Conservation (phyloP, 2,888 invertebrate genomes). For the Lathronympha strigana region DNA sequence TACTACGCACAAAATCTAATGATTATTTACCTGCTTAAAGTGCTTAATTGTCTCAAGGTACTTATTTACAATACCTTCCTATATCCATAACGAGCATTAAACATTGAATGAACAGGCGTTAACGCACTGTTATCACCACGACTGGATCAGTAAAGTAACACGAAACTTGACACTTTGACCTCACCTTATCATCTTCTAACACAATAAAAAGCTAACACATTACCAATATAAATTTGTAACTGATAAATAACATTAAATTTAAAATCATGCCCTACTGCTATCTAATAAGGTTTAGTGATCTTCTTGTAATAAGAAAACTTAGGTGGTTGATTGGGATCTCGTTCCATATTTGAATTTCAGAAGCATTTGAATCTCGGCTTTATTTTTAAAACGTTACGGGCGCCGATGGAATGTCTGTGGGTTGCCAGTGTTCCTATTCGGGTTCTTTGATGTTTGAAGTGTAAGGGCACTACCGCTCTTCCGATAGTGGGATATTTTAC, state of each 20-base stretch:
- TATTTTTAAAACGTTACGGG: conserved; percentile 24
- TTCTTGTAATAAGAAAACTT: background rate
- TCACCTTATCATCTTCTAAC: conserved; percentile 30
- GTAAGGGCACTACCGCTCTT: conserved; percentile 40
- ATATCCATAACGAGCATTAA: background rate
- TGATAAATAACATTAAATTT: no score
- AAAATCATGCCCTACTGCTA: background rate
- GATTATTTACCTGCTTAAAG: no score
- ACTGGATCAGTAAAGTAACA: conserved; percentile 20
- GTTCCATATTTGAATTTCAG: conserved; percentile 23
- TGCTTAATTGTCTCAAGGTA: no score
- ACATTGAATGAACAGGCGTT: conserved; percentile 9
- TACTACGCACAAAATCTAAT: no score
- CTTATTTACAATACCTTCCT: no score
- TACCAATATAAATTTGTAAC: no score
- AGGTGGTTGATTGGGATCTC: conserved; percentile 12
- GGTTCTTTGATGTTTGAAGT: conserved; percentile 52
- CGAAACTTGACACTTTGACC: conserved; percentile 31
- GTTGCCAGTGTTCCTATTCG: conserved; percentile 44
- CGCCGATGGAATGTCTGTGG: background rate
- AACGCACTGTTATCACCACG: conserved; percentile 12
- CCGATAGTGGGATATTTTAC: conserved; percentile 34
- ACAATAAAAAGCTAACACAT: conserved; percentile 19
- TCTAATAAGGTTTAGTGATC: background rate
- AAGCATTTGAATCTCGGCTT: conserved; percentile 15